A percentile compares a stretch with the other conserved stretches of the same genome.
Evolutionary conservation across 2,888 invertebrate genomes (phyloP).

Genomic region (Drosophila flavopinicola): DNA sequence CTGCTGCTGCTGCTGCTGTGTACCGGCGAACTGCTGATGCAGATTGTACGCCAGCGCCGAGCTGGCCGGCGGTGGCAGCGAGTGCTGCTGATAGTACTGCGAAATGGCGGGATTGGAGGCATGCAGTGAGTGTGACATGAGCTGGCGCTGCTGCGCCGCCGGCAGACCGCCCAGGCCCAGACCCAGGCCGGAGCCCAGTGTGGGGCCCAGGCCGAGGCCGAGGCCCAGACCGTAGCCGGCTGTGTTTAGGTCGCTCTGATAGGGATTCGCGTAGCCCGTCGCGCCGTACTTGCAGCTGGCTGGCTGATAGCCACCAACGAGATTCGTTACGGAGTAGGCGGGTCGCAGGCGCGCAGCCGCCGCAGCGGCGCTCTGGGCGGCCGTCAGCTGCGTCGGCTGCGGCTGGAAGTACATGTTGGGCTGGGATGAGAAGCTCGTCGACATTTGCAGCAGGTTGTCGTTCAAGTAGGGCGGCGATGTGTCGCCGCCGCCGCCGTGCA

Average conservation of each 20-base stretch:
- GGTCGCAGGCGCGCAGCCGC: slow-evolving; percentile 81
- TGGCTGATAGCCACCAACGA: slow-evolving; percentile 79
- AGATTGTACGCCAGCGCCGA: slow-evolving; percentile 78
- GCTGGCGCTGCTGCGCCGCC: slow-evolving; percentile 80
- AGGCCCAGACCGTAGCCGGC: slow-evolving; percentile 54
- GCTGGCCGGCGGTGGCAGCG: slow-evolving; percentile 45
- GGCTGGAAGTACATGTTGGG: slow-evolving; percentile 84
- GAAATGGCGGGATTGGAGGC: slow-evolving; percentile 84
- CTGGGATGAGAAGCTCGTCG: slow-evolving; percentile 84
- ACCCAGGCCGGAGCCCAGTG: slow-evolving; percentile 28
- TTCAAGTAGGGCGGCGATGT: slow-evolving; percentile 83
- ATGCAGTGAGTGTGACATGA: slow-evolving; percentile 83
- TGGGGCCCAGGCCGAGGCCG: slow-evolving; percentile 35
- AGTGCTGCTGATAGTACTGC: slow-evolving; percentile 81
- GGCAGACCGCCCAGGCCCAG: slow-evolving; percentile 50
- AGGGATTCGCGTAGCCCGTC: slow-evolving; percentile 76
- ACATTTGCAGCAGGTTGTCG: slow-evolving; percentile 84
- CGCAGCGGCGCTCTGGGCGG: slow-evolving; percentile 70
- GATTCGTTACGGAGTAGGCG: slow-evolving; percentile 83
- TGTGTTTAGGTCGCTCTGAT: slow-evolving; percentile 70
- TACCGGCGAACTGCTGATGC: slow-evolving; percentile 83
- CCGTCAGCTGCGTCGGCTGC: slow-evolving; percentile 68
- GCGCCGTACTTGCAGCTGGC: slow-evolving; percentile 63
- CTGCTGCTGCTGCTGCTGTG: slow-evolving; percentile 70
- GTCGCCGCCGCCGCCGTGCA: slow-evolving; percentile 82